These are phyloP conservation scores for Dipodomys spectabilis DNA, from an alignment of 2,113 vertebrate genomes.

Conservation along the genomic window DNA sequence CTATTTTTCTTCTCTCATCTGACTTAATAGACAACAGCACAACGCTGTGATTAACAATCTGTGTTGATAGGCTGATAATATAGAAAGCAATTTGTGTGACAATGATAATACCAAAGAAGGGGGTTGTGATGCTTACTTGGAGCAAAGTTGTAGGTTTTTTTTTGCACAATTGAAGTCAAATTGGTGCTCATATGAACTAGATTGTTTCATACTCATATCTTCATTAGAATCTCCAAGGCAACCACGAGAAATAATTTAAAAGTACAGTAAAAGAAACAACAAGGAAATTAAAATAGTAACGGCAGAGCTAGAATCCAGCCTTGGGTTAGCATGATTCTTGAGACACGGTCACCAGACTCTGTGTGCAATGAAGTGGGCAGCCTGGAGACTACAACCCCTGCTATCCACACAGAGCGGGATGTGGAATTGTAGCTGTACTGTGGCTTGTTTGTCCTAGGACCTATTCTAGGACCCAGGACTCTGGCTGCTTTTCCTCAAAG, in stretches of 20 bases:
- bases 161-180: conserved; percentile 6
- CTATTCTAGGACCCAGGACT: too few species aligned
- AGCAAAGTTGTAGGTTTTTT: neutral
- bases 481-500: too few species aligned
- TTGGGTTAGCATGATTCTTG: neutral
- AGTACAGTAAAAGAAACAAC: neutral
- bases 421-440: too few species aligned
- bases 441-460: too few species aligned
- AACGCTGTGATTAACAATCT: neutral
- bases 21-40: neutral
- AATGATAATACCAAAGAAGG: neutral
- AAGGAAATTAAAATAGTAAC: neutral
- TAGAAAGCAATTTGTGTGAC: neutral
- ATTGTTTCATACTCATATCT: neutral
- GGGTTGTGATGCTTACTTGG: neutral
- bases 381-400: too few species aligned
- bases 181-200: conserved; percentile 5
- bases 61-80: neutral
- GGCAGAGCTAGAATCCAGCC: neutral
- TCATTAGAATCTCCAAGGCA: neutral
- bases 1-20: neutral
- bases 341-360: neutral
- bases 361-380: neutral
- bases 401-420: too few species aligned
- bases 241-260: conserved; percentile 5